These are phyloP conservation scores for Athetis lepigone DNA, from an alignment of 2,888 invertebrate genomes.

Conservation along the genomic window DNA sequence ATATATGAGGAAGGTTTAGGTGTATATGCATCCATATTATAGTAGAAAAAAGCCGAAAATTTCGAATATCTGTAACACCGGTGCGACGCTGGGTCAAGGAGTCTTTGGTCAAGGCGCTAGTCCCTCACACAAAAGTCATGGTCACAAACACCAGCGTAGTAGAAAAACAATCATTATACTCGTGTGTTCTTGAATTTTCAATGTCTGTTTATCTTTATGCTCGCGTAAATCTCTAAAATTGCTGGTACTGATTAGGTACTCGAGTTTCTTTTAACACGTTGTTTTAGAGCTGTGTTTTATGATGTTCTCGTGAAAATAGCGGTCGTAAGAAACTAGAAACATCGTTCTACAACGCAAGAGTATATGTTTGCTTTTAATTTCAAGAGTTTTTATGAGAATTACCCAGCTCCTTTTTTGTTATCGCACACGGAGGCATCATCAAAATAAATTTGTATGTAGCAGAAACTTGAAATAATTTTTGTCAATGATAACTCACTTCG, in stretches of 20 bases:
- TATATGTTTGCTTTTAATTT: conserved; percentile 17
- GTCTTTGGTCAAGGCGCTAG: too few relatives aligned
- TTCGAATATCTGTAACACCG: too few relatives aligned
- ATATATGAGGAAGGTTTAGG: too few relatives aligned
- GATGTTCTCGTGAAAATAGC: conserved; percentile 2
- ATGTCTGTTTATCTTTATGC: conserved; percentile 29
- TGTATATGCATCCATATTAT: too few relatives aligned
- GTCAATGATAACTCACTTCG: conserved; percentile 3
- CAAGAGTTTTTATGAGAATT: conserved; percentile 20
- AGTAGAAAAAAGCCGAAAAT: too few relatives aligned
- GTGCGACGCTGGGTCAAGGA: too few relatives aligned
- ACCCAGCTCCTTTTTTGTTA: not conserved
- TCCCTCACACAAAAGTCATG: too few relatives aligned
- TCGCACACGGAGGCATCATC: conserved; percentile 4
- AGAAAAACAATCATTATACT: conserved; percentile 7
- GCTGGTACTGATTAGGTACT: conserved; percentile 17
- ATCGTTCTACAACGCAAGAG: not conserved
- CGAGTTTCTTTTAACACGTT: conserved; percentile 11
- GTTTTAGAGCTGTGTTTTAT: conserved; percentile 15
- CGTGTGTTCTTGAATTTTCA: conserved; percentile 4
- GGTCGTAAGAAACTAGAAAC: conserved; percentile 14
- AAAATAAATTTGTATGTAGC: conserved; percentile 14
- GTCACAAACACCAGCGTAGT: too few relatives aligned
- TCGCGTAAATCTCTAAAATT: conserved; percentile 28
- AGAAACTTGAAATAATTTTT: conserved; percentile 13